phyloP scores from a whole-genome alignment of 2,888 invertebrate species.

The Petrolisthes manimaculis region DNA sequence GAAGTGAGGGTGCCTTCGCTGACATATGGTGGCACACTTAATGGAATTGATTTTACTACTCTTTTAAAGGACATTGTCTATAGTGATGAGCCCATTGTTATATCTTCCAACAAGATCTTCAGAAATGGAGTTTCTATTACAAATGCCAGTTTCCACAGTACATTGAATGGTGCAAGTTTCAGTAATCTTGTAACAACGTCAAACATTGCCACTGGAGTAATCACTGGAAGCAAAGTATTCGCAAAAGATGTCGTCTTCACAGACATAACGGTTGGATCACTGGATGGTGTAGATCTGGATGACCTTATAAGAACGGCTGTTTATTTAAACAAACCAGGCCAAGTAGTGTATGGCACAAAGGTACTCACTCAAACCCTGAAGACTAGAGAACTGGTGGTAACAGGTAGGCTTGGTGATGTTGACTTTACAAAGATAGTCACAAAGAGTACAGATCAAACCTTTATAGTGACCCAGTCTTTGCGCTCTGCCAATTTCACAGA shows the following conservation, averaged over 20 bases:
- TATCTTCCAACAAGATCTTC: constrained; percentile 34
- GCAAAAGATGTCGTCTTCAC: constrained; percentile 16
- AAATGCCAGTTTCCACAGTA: constrained; percentile 33
- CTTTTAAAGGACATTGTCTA: constrained; percentile 33
- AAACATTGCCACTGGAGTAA: background rate
- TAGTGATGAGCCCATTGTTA: constrained; percentile 10
- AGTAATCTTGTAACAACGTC: constrained; percentile 4
- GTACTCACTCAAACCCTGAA: constrained; percentile 2
- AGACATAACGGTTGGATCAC: constrained; percentile 4
- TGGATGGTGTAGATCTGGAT: constrained; percentile 27
- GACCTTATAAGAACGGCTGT: constrained; percentile 9
- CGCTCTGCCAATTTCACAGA: constrained; percentile 3
- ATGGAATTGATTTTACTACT: constrained; percentile 15
- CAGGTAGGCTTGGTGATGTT: constrained; percentile 10
- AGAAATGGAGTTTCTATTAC: constrained; percentile 14
- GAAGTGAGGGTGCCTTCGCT: constrained; percentile 18
- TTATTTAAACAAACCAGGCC: constrained; percentile 40
- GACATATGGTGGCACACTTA: constrained; percentile 17
- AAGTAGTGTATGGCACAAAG: constrained; percentile 33
- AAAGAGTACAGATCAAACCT: constrained; percentile 26
- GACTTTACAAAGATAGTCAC: constrained; percentile 35
- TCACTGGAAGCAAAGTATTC: constrained; percentile 38
- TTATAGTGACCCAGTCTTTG: constrained; percentile 34
- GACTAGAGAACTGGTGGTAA: constrained; percentile 20
- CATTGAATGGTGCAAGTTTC: constrained; percentile 40